These are phyloP conservation scores for Acropternis orthonyx DNA, from an alignment of 2,797 vertebrate species.

Conservation along the genomic window DNA sequence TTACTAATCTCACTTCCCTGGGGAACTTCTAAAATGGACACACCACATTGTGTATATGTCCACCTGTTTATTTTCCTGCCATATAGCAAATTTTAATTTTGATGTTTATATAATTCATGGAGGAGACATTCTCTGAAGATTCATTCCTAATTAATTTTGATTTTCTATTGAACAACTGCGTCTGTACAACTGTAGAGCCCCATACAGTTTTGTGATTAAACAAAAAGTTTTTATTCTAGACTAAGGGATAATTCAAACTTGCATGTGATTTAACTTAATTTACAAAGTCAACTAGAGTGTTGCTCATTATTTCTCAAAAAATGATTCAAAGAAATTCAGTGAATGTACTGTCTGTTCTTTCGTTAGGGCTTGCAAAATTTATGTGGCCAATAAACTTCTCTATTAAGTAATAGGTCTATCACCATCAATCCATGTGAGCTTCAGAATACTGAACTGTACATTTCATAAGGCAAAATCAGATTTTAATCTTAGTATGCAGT, in stretches of 20 bases:
- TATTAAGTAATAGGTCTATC: slow-evolving; percentile 17
- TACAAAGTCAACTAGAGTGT: background rate
- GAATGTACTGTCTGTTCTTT: background rate
- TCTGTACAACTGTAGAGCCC: background rate
- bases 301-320: background rate
- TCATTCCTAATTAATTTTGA: background rate
- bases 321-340: background rate
- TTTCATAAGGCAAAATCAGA: slow-evolving; percentile 12
- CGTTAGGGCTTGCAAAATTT: background rate
- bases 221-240: background rate
- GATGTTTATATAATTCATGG: background rate
- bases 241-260: background rate
- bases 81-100: background rate
- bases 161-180: background rate
- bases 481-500: slow-evolving; percentile 9
- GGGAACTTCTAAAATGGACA: background rate
- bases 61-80: background rate
- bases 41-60: background rate
- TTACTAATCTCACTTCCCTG: background rate
- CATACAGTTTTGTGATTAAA: background rate
- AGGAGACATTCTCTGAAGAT: background rate
- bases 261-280: background rate
- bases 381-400: slow-evolving; percentile 5
- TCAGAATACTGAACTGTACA: background rate
- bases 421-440: background rate